These are phyloP conservation scores for Hiodon alosoides DNA, from an alignment of 2,113 vertebrate species.

Conservation along the genomic window DNA sequence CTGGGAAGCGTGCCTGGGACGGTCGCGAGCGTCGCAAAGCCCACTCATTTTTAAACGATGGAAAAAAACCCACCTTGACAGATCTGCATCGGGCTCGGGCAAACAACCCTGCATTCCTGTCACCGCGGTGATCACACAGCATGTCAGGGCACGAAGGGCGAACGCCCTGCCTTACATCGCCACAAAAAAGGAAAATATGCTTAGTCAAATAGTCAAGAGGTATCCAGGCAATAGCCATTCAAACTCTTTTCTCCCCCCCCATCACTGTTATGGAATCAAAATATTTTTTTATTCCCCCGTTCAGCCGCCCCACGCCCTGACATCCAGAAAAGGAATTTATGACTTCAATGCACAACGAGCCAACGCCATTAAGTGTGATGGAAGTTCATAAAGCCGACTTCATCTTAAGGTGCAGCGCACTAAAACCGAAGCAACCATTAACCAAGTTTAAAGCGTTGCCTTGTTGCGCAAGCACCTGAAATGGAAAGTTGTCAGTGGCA, in stretches of 20 bases:
- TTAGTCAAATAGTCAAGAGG: background rate
- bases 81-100: background rate
- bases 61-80: background rate
- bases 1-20: too few relatives aligned
- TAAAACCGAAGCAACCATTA: background rate
- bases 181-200: background rate
- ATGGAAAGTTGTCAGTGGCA: too few relatives aligned
- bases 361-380: background rate
- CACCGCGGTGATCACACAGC: background rate
- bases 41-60: background rate
- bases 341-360: background rate
- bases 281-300: background rate
- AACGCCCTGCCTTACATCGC: constrained; percentile 13
- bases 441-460: too few relatives aligned
- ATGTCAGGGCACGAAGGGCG: constrained; percentile 1
- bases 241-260: background rate
- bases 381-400: background rate
- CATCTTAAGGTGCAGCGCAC: background rate
- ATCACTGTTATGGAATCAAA: background rate
- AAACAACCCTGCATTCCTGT: constrained; percentile 7
- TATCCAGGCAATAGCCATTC: constrained; percentile 9
- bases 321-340: background rate
- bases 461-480: too few relatives aligned
- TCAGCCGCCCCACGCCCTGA: background rate
- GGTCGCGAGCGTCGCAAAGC: background rate